Percentiles rank a stretch among this genome's conserved stretches.
phyloP scores from a whole-genome alignment of 2,888 invertebrate genomes.

The Melolontha melolontha region DNA sequence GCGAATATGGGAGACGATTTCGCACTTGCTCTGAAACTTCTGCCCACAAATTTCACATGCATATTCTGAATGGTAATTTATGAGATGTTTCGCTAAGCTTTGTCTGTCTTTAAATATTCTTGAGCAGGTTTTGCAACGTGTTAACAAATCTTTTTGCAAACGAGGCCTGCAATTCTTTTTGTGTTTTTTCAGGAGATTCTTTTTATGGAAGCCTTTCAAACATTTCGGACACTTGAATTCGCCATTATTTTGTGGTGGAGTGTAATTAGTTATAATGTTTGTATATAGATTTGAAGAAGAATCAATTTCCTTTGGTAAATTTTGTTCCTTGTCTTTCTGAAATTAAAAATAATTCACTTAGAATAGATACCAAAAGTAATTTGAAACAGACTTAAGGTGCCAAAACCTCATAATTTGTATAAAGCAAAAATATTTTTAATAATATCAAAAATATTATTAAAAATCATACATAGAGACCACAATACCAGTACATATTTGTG shows the following conservation, averaged over 20 bases:
- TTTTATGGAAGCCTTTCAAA: slow-evolving; percentile 69
- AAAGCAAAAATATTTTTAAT: too few species aligned
- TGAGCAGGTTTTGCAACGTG: slow-evolving; percentile 70
- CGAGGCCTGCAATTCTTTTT: slow-evolving; percentile 69
- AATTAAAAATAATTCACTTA: neutral
- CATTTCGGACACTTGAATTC: slow-evolving; percentile 70
- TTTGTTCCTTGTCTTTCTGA: slow-evolving; percentile 2
- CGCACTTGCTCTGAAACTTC: slow-evolving; percentile 69
- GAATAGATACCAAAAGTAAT: neutral
- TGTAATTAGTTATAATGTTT: slow-evolving; percentile 65
- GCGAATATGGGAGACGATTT: slow-evolving; percentile 70
- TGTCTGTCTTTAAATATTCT: slow-evolving; percentile 71
- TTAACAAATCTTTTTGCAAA: slow-evolving; percentile 68
- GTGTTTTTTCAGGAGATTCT: slow-evolving; percentile 69
- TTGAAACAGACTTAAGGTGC: too few species aligned
- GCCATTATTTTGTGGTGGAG: slow-evolving; percentile 64
- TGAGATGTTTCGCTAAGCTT: slow-evolving; percentile 68
- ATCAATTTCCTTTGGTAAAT: slow-evolving; percentile 62
- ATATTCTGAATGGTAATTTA: slow-evolving; percentile 69
- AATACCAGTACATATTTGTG: too few species aligned
- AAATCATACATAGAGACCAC: too few species aligned
- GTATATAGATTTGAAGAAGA: slow-evolving; percentile 62
- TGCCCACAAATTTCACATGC: slow-evolving; percentile 69
- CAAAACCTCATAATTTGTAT: too few species aligned
- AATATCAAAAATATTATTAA: too few species aligned